These are phyloP conservation scores for Lasioglossum vierecki DNA, from an alignment of 2,888 invertebrate genomes.

Conservation along the genomic window DNA sequence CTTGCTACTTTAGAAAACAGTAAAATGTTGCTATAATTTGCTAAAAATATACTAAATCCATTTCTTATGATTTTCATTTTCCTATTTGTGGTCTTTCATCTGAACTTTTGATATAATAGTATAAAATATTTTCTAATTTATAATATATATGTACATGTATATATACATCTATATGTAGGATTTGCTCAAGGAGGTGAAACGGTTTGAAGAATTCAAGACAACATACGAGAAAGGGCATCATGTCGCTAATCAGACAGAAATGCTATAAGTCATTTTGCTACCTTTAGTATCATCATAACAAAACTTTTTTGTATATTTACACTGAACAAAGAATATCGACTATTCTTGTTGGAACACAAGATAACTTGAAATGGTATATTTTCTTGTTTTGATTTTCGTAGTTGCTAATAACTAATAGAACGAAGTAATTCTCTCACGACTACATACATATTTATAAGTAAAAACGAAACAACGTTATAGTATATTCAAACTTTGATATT, in stretches of 20 bases:
- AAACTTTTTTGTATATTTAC: slow-evolving; percentile 63
- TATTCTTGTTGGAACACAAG: slow-evolving; percentile 44
- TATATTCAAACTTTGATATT: slow-evolving; percentile 23
- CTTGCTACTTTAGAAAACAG: neutral
- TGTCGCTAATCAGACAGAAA: slow-evolving; percentile 56
- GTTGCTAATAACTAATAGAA: slow-evolving; percentile 50
- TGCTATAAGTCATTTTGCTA: slow-evolving; percentile 44
- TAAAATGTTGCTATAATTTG: neutral
- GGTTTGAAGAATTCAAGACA: slow-evolving; percentile 75
- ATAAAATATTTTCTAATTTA: slow-evolving; percentile 33
- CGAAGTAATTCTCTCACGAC: slow-evolving; percentile 16
- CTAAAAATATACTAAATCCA: neutral
- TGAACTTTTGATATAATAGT: neutral
- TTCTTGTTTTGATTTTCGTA: slow-evolving; percentile 46
- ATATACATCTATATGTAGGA: slow-evolving; percentile 70
- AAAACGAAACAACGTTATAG: slow-evolving; percentile 16
- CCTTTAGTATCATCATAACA: slow-evolving; percentile 47
- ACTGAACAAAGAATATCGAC: slow-evolving; percentile 44
- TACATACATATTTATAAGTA: slow-evolving; percentile 30
- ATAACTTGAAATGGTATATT: slow-evolving; percentile 52
- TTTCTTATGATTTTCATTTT: neutral
- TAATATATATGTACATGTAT: slow-evolving; percentile 43
- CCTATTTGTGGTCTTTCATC: neutral
- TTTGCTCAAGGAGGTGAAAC: slow-evolving; percentile 82
- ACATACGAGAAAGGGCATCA: slow-evolving; percentile 62